Percentiles rank a stretch among this genome's conserved stretches.
These are phyloP conservation scores for Cantharis nigra DNA, from an alignment of 2,888 invertebrate species.

Conservation along the genomic window DNA sequence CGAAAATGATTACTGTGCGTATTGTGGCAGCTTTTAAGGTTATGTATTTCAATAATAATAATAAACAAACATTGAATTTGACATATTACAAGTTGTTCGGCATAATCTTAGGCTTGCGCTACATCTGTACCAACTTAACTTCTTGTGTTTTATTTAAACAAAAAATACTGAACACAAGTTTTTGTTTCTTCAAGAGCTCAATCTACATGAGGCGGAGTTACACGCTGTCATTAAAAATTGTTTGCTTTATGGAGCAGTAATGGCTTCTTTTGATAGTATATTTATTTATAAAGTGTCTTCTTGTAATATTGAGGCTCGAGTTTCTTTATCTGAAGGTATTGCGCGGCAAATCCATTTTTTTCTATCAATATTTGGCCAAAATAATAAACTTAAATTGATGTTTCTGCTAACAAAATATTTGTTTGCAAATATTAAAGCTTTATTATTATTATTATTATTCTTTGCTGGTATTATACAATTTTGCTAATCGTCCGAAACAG, in stretches of 20 bases:
- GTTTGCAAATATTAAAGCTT: background rate
- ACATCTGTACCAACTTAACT: background rate
- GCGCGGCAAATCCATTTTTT: background rate
- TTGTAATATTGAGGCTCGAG: background rate
- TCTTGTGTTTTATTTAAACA: background rate
- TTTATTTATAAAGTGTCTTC: background rate
- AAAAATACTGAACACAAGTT: background rate
- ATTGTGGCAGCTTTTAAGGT: background rate
- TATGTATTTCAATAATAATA: background rate
- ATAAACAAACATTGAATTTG: background rate
- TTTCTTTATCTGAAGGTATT: background rate
- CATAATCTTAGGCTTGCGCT: background rate
- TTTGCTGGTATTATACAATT: background rate
- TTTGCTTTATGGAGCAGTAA: constrained; percentile 1
- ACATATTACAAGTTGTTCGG: background rate
- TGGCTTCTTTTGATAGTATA: background rate
- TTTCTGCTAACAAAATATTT: background rate
- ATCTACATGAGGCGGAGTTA: constrained; percentile 5
- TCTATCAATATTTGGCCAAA: background rate
- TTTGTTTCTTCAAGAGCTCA: background rate
- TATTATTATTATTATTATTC: background rate
- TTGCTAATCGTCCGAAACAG: background rate
- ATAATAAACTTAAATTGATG: background rate
- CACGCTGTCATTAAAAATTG: constrained; percentile 8
- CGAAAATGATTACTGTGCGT: background rate